A percentile compares a stretch with the other conserved stretches of the same genome.
Conservation (phyloP, 2,113 vertebrate genomes). For the Noctilio leporinus region DNA sequence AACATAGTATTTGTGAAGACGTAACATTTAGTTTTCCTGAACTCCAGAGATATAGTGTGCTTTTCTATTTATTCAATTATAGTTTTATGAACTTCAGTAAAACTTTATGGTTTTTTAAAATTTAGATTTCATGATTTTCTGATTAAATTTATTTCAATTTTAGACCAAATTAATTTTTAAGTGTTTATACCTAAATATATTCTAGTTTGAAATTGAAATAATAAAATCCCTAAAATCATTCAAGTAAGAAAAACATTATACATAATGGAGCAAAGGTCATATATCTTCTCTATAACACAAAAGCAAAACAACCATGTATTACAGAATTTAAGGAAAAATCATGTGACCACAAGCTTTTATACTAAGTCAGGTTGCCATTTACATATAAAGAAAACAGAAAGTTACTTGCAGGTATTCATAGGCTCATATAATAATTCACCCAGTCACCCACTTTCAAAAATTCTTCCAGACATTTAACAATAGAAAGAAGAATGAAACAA, state of each 20-base stretch:
- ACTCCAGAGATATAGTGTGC: background rate
- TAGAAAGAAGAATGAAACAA: background rate
- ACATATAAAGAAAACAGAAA: background rate
- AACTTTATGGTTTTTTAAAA: background rate
- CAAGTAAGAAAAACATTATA: background rate
- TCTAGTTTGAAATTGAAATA: background rate
- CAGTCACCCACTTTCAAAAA: background rate
- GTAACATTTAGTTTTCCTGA: background rate
- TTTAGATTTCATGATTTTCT: background rate
- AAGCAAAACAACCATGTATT: background rate
- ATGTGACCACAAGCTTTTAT: background rate
- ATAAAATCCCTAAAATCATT: background rate
- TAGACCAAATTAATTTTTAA: background rate
- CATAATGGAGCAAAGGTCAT: background rate
- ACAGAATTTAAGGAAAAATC: background rate
- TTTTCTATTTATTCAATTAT: background rate
- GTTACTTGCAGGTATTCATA: background rate
- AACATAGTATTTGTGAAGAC: background rate
- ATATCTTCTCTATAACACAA: background rate
- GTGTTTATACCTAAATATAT: background rate
- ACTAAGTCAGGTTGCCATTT: background rate
- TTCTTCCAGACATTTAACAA: background rate
- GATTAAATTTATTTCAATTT: conserved; percentile 1
- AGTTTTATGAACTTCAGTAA: background rate
- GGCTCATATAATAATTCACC: background rate